A percentile compares a stretch with the other conserved stretches of the same genome.
phyloP scores from a whole-genome alignment of 2,888 invertebrate genomes.

The Eurytoma adleriae region DNA sequence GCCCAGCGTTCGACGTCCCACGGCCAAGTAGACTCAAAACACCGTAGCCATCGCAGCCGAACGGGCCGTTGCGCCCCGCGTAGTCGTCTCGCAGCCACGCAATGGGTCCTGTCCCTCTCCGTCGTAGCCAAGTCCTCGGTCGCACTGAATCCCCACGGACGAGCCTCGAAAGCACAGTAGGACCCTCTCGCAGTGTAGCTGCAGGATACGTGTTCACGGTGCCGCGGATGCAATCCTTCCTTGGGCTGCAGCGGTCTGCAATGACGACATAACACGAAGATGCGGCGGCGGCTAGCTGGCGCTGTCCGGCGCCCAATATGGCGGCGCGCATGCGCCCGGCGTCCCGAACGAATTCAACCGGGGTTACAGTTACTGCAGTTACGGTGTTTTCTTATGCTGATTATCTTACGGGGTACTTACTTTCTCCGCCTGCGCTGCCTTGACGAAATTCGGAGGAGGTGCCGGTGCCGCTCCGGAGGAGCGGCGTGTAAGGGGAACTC shows the following conservation, averaged over 20 bases:
- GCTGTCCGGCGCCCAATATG: background rate
- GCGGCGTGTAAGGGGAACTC: too few species aligned
- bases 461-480: too few species aligned
- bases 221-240: too few species aligned
- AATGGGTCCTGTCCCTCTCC: background rate
- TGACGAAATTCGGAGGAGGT: constrained; percentile 5
- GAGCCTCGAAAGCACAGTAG: too few species aligned
- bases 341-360: background rate
- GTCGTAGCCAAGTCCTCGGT: too few species aligned
- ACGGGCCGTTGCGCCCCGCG: background rate
- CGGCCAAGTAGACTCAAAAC: background rate
- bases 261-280: background rate
- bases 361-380: too few species aligned
- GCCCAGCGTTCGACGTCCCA: background rate
- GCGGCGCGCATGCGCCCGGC: background rate
- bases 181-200: too few species aligned
- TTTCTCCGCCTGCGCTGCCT: constrained; percentile 13
- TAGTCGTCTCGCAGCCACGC: background rate
- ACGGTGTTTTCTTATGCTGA: too few species aligned
- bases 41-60: background rate
- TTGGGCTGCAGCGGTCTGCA: too few species aligned
- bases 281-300: constrained; percentile 8
- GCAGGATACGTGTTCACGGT: too few species aligned
- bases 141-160: too few species aligned
- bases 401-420: background rate